Evolutionary conservation across 1,140 invertebrate species (phyloP).

Genomic region (Drosophila persimilis): DNA sequence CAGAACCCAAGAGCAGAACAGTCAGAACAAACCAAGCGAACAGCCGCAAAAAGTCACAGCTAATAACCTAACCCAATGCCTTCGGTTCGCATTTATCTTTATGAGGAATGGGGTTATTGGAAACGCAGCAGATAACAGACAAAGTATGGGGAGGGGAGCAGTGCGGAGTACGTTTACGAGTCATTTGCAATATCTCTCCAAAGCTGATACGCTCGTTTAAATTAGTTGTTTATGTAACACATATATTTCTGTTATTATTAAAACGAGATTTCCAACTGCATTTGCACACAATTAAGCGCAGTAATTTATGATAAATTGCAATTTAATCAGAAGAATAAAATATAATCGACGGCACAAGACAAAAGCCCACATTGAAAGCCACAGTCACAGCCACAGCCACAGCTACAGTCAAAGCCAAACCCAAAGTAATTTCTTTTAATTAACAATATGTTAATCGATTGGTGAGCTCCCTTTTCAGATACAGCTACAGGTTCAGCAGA

Average conservation of each 20-base stretch:
- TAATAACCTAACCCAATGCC: conserved; percentile 69
- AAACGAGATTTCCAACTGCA: conserved; percentile 52
- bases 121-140: conserved; percentile 62
- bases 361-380: conserved; percentile 2
- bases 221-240: conserved; percentile 67
- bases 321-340: conserved; percentile 55
- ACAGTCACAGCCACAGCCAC: no score
- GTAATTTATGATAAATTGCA: conserved; percentile 57
- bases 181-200: conserved; percentile 50
- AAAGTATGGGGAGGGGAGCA: conserved; percentile 9
- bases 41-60: conserved; percentile 58
- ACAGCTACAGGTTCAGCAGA: no score
- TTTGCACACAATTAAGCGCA: conserved; percentile 59
- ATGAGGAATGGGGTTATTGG: conserved; percentile 72
- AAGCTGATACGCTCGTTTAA: conserved; percentile 48
- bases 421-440: conserved; percentile 41
- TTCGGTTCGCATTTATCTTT: conserved; percentile 72
- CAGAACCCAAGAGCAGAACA: conserved; percentile 6
- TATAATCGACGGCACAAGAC: conserved; percentile 23
- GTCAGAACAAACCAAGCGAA: background rate
- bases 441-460: conserved; percentile 48
- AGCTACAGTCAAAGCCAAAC: conserved; percentile 15
- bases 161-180: conserved; percentile 16
- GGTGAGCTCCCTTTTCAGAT: conserved; percentile 15
- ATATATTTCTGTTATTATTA: conserved; percentile 20